Conservation (phyloP, 2,797 vertebrate genomes). For the Notolepis coatsorum region DNA sequence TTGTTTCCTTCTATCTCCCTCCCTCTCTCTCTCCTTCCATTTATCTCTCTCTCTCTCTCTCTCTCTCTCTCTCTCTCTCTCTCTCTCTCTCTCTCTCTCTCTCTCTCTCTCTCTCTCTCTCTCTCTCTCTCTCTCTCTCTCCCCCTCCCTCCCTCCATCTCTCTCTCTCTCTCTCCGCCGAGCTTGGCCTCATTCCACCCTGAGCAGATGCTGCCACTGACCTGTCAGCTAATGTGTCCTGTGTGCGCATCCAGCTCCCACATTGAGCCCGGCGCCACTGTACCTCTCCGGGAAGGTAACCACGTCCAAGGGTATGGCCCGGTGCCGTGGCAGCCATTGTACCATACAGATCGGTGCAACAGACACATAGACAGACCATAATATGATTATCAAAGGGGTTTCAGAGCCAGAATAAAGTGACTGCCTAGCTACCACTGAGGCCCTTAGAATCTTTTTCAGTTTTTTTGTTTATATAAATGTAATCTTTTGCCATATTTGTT, state of each 20-base stretch:
- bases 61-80: not conserved
- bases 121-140: not conserved
- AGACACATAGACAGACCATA: not conserved
- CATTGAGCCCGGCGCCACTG: not conserved
- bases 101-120: no score
- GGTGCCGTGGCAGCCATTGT: slow-evolving; percentile 14
- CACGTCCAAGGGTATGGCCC: slow-evolving; percentile 9
- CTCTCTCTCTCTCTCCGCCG: no score
- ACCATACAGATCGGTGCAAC: slow-evolving; percentile 10
- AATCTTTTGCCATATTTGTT: not conserved
- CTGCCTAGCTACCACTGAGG: not conserved
- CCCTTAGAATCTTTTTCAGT: no score
- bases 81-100: not conserved
- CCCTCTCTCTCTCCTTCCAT: no score
- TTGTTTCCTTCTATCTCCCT: no score
- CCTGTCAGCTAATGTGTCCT: slow-evolving; percentile 5
- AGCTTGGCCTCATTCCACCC: slow-evolving; percentile 3
- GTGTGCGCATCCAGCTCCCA: slow-evolving; percentile 4
- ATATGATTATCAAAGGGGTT: slow-evolving; percentile 1
- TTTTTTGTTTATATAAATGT: no score
- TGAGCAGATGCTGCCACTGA: slow-evolving; percentile 22
- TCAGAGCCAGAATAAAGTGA: not conserved
- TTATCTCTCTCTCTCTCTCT: no score
- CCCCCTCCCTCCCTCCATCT: not conserved
- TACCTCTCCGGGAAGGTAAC: not conserved